These are phyloP conservation scores for Amaurobius ferox DNA, from an alignment of 2,888 invertebrate genomes.

Conservation along the genomic window DNA sequence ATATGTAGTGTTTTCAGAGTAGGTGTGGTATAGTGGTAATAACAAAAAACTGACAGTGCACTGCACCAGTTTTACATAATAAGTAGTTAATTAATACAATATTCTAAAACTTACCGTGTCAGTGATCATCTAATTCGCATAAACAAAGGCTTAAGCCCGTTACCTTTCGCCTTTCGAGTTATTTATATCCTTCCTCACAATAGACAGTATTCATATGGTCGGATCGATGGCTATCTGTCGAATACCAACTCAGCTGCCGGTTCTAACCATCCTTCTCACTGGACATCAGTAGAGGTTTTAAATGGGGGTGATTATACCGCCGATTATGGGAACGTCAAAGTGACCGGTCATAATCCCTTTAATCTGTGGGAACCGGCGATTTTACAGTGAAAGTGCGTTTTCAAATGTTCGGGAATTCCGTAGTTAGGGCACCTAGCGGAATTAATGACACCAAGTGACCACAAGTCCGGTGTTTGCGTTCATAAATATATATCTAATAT, in stretches of 20 bases:
- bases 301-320: background rate
- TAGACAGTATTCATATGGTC: background rate
- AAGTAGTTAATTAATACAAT: background rate
- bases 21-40: too few relatives aligned
- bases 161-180: constrained; percentile 8
- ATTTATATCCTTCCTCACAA: constrained; percentile 23
- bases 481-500: background rate
- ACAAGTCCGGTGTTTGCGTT: background rate
- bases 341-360: background rate
- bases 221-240: background rate
- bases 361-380: background rate
- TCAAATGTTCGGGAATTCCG: background rate
- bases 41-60: too few relatives aligned
- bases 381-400: background rate
- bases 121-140: background rate
- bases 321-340: background rate
- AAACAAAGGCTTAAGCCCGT: background rate
- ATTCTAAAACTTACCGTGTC: constrained; percentile 7
- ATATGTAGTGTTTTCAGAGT: too few relatives aligned
- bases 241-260: background rate
- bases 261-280: background rate
- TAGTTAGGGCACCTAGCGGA: background rate
- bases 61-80: background rate
- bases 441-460: background rate
- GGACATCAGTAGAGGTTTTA: background rate